Base-by-base conservation (phyloP, 2,888 invertebrate species). In the Andrena bicolor region DNA sequence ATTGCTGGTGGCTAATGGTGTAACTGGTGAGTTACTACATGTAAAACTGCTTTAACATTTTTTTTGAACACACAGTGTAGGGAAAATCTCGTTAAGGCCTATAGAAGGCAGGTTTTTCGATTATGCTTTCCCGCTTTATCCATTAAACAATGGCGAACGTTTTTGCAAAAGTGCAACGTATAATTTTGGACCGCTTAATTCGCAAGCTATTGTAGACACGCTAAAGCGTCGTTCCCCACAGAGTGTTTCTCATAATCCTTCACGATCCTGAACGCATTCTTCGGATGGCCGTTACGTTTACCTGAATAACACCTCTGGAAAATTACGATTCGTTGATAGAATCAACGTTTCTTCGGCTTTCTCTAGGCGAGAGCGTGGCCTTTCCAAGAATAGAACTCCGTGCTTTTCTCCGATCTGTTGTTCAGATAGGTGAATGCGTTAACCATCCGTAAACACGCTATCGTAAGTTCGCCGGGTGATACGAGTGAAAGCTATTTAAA, bases 401-500 rank as follows among this genome's bases (percentile, higher is more conserved):
- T 68, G 82, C 72, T 78, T 79, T 77, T 82, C 80, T 82, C 75
- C 84, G 90, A 90, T 90, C 71, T 77, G 81, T 87, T 76, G 74
- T 77, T 58, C 76, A 82, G 88, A 87, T 88, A 84, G 26, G 74
- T 20, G 79, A 73, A 82, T 87, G 85, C 89, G 89, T 90, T 89
- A 88, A 90, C 86, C 89, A 89, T 88, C 83, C 76, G 85, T 85
- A 86, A 84, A 82, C 90, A 90, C 88, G 90, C 89, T 68, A 90
- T 75, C 83, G 79, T 23, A 61, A 76, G 60, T 58, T 68, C 70
- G 32, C 64, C 20, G 51, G 60, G 53, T 72, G 71, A 51, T 76
- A 60, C 76, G 51, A 41, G 41, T 28, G 28, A 51, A 51, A 30
- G 58, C 66, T 73, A 66, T 76, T 84, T 83, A 23, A 69, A 82